A percentile compares a stretch with the other conserved stretches of the same genome.
These are phyloP conservation scores for Dasysyrphus tricinctus DNA, from an alignment of 2,888 invertebrate genomes.

Conservation along the genomic window DNA sequence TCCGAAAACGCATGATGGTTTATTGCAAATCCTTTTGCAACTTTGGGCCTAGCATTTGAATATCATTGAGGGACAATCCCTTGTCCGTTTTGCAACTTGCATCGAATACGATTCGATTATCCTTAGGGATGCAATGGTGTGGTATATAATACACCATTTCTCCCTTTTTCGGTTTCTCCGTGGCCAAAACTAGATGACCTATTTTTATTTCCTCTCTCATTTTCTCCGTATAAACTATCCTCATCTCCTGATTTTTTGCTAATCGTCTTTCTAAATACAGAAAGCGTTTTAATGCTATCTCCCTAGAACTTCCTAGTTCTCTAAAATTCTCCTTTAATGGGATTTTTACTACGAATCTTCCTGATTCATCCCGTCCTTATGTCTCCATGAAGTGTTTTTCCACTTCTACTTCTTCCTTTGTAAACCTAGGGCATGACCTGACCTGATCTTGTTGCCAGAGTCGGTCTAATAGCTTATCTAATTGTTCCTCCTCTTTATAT, in stretches of 20 bases:
- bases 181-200: neutral
- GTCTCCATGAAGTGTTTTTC: neutral
- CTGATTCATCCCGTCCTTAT: neutral
- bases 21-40: no score
- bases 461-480: constrained; percentile 3
- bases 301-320: neutral
- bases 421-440: neutral
- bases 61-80: neutral
- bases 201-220: no score
- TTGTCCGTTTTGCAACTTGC: neutral
- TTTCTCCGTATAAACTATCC: no score
- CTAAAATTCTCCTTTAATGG: neutral
- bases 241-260: no score
- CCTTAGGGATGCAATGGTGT: neutral
- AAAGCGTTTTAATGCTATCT: no score
- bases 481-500: constrained; percentile 19
- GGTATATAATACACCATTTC: no score
- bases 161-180: neutral
- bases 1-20: neutral
- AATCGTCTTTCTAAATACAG: no score
- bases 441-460: constrained; percentile 14
- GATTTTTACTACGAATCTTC: no score
- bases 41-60: neutral
- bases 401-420: neutral
- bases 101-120: neutral